Evolutionary conservation across 2,113 vertebrate genomes (phyloP), one percentile per base, ranked within the genome.

Genomic region (Tenrec ecaudatus): DNA sequence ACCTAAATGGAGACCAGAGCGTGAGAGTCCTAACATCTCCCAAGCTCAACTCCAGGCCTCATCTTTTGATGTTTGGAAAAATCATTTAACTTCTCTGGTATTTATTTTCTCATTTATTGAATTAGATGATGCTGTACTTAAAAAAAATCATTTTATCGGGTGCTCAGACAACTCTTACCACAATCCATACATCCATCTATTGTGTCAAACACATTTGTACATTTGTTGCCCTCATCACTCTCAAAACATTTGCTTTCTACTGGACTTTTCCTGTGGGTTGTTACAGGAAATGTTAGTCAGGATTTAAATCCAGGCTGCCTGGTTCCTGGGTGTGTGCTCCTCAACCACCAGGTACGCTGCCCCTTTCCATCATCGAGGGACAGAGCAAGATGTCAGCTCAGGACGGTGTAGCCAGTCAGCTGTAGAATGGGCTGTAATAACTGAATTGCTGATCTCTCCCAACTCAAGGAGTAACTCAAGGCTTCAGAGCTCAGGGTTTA

Each of bases 41-140:
- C 43, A n/a, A 68, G 17, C 3, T 90, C 57, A 75, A 38, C 27
- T 40, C 57, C 82, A 31, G 31, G 43, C 76, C 58, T 47, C 40
- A 15, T 78, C 29, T 82, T 69, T 82, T 62, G 53, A 58, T n/a
- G 78, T 88, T 73, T 79, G 75, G 75, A n/a, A 81, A 91, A 84
- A 83, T 86, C 19, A 62, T 19, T 84, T 33, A 53, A 71, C 53
- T 22, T 91, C 36, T 92, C 38, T 73, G 12, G 29, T 79, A 20
- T 78, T 58, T 62, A 23, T 90, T 77, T 90, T 31, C 82, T 78
- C 11, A 77, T 68, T 86, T 84, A 53, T 69, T 75, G 92, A 86
- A 33, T 75, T 43, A 84, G 29, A 17, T 71, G 77, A 84, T 86
- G 47, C 47, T 53, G 47, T 53, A 53, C 47, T 53, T 40, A 53